Evolutionary conservation across 2,888 invertebrate species (phyloP).

Genomic region (Drosophila ezoana): DNA sequence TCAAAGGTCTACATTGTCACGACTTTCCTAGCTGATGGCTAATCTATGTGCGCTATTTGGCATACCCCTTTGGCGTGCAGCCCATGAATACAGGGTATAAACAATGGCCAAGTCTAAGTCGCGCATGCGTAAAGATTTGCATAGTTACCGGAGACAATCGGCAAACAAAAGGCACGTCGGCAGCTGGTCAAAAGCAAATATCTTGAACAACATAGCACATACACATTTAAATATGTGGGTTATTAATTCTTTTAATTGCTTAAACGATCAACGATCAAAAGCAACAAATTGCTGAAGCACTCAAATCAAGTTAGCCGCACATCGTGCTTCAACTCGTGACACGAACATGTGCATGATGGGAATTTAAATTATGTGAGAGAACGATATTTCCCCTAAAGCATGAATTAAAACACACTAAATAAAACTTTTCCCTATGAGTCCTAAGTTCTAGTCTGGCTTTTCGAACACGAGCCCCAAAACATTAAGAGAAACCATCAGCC

Average conservation of each 20-base stretch:
- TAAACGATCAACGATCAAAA: constrained; percentile 56
- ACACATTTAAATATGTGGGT: constrained; percentile 40
- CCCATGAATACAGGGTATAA: background rate
- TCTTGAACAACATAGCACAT: constrained; percentile 12
- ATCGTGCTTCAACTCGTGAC: constrained; percentile 4
- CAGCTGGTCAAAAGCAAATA: constrained; percentile 23
- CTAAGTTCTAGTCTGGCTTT: background rate
- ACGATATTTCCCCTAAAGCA: too few relatives aligned
- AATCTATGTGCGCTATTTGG: too few relatives aligned
- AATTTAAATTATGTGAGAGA: too few relatives aligned
- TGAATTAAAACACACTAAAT: too few relatives aligned
- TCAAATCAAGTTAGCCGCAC: constrained; percentile 4
- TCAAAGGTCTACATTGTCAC: too few relatives aligned
- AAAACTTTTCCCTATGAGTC: background rate
- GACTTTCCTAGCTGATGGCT: too few relatives aligned
- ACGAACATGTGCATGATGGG: background rate
- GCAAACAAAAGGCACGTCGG: constrained; percentile 56
- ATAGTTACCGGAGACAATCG: constrained; percentile 52
- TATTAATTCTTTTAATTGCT: constrained; percentile 56
- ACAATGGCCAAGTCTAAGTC: constrained; percentile 32
- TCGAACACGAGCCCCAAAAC: background rate
- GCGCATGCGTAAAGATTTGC: constrained; percentile 75
- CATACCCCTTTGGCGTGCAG: background rate
- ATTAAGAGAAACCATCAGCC: background rate
- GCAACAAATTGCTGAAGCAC: constrained; percentile 38